Percentiles rank a stretch among this genome's conserved stretches.
These are phyloP conservation scores for Proterorhinus semilunaris DNA, from an alignment of 2,113 vertebrate species.

Conservation along the genomic window DNA sequence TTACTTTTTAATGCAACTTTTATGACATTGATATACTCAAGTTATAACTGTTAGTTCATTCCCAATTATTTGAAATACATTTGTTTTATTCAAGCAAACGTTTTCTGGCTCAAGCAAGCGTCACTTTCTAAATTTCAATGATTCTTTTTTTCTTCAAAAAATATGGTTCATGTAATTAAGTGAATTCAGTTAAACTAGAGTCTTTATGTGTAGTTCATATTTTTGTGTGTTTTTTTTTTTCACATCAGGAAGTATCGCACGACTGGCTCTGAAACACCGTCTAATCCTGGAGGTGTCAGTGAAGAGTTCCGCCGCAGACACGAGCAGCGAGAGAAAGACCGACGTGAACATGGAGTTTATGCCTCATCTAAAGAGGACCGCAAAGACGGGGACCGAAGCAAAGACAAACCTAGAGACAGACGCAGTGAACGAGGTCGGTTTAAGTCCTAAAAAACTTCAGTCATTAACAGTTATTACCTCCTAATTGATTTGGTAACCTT, in stretches of 20 bases:
- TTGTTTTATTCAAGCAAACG: too few relatives aligned
- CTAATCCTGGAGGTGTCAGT: conserved; percentile 93
- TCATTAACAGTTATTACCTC: background rate
- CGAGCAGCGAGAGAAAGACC: conserved; percentile 90
- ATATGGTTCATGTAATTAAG: background rate
- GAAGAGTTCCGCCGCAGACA: conserved; percentile 90
- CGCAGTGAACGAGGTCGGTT: conserved; percentile 80
- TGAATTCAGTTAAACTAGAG: background rate
- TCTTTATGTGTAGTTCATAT: background rate
- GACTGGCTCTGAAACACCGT: conserved; percentile 90
- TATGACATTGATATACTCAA: too few relatives aligned
- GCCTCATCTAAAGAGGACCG: conserved; percentile 94
- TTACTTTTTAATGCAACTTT: too few relatives aligned
- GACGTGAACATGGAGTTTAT: conserved; percentile 91
- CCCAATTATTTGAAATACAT: too few relatives aligned
- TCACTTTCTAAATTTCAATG: too few relatives aligned
- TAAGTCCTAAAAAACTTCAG: background rate
- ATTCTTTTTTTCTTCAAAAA: too few relatives aligned
- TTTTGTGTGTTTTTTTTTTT: background rate
- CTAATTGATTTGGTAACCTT: background rate
- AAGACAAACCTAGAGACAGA: conserved; percentile 74
- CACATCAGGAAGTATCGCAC: conserved; percentile 87
- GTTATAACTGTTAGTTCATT: too few relatives aligned
- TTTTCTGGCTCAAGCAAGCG: too few relatives aligned
- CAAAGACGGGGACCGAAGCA: conserved; percentile 73